Conservation (phyloP, 2,797 vertebrate species). For the Leptodactylus fallax region DNA sequence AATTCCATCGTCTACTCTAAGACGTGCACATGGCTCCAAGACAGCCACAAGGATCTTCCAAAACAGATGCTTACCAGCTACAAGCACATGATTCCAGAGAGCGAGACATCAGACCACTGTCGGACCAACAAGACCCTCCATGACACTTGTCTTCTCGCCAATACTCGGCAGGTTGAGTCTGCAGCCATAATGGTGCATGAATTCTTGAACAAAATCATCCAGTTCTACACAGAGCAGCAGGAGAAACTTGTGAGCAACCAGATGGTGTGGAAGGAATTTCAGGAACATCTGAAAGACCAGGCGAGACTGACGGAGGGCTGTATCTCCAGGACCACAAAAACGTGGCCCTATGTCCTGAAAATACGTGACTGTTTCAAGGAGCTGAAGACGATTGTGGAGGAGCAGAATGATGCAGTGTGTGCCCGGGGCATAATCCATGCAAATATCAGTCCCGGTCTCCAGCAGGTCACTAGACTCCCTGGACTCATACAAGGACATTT, state of each 20-base stretch:
- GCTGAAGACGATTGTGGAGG: not conserved
- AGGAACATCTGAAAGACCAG: not conserved
- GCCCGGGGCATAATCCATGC: not conserved
- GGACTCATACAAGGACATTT: not conserved
- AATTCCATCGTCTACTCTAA: not conserved
- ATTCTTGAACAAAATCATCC: not conserved
- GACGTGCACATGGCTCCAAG: not conserved
- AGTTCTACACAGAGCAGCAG: not conserved
- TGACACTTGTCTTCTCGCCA: not conserved
- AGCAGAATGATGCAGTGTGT: not conserved
- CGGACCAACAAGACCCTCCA: not conserved
- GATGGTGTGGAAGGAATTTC: not conserved
- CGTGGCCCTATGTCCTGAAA: too few species aligned
- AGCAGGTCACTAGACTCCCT: not conserved
- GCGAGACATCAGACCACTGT: not conserved
- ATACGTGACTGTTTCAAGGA: not conserved
- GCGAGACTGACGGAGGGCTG: not conserved
- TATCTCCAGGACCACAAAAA: not conserved
- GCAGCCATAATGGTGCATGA: not conserved
- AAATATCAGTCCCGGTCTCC: not conserved
- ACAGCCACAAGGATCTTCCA: not conserved
- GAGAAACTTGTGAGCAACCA: constrained; percentile 3
- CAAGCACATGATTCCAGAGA: not conserved
- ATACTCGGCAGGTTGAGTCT: not conserved
- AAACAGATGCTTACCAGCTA: not conserved